Base-by-base conservation (phyloP, 1,140 invertebrate species). In the Bombyx mandarina region DNA sequence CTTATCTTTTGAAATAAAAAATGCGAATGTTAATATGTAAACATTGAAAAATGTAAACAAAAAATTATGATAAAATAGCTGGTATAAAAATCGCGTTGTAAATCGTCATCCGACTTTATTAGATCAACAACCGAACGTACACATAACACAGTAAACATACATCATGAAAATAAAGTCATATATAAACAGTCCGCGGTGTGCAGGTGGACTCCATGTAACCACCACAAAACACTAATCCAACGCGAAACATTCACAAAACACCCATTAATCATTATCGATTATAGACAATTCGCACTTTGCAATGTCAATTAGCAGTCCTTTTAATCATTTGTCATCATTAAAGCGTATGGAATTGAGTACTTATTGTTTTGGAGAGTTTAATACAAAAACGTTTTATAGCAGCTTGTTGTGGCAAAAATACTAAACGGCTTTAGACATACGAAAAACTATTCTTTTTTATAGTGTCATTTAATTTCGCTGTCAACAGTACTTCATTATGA, bases 261-360 rank as follows among this genome's bases (percentile, higher is more conserved):
- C 26, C 63, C 60, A 65, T 79, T 73, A 56, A 69, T 82, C 79
- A 79, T 62, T 68, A 67, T 80, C 68, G 75, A 75, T 63, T 52
- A 64, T 62, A 64, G 66, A 68, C 75, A 79, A 82, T 77, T 79
- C 71, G 62, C 76, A 66, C 74, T 54, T 77, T 75, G 60, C 73
- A 61, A 60, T 63, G 67, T 65, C 69, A 80, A 78, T 82, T 85
- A 73, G 66, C 58, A 62, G 63, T 63, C 75, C 73, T 75, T 79
- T 82, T 73, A 71, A 63, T 67, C 71, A 78, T 80, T 81, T 77
- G 75, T 82, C 75, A 82, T 74, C 64, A 65, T 77, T 80, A 81
- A 72, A 64, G 65, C 62, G 75, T 59, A 64, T 52, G 52, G 63
- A 73, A 74, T 60, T 62, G 60, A 65, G 63, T 61, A 26, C 59